Evolutionary conservation across 1,140 invertebrate genomes (phyloP).

Genomic region (Portunus trituberculatus): DNA sequence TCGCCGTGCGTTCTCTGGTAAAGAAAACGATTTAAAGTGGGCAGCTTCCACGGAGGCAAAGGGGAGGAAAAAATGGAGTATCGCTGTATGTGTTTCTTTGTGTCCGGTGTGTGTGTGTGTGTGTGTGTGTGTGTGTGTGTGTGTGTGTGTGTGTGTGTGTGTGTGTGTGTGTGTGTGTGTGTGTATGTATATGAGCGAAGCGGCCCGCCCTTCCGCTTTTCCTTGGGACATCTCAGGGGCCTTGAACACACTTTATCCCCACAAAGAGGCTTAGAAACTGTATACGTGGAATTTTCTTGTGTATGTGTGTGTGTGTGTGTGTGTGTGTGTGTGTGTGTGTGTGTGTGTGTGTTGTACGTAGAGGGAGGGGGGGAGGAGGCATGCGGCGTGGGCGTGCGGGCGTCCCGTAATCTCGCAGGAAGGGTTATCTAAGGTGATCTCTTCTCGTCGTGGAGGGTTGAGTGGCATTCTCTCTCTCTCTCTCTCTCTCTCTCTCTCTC

Average conservation of each 20-base stretch:
- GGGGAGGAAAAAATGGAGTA: neutral
- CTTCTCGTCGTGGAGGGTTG: neutral
- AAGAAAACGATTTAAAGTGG: too few relatives aligned
- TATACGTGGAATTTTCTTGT: constrained; percentile 1
- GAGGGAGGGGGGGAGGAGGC: neutral
- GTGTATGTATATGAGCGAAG: neutral
- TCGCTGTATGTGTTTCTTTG: neutral
- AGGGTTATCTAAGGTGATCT: constrained; percentile 22
- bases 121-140: constrained; percentile 20
- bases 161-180: constrained; percentile 15
- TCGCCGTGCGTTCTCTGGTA: too few relatives aligned
- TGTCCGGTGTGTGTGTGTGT: neutral
- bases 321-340: neutral
- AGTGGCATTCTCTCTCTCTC: constrained; percentile 20
- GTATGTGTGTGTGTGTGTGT: constrained; percentile 42
- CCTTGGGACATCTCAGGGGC: neutral
- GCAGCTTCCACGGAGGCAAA: too few relatives aligned
- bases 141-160: constrained; percentile 20
- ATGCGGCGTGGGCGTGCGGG: constrained; percentile 4
- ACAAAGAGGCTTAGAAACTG: neutral
- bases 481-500: constrained; percentile 20
- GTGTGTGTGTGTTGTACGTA: neutral
- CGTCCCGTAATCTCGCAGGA: constrained; percentile 17
- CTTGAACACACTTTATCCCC: constrained; percentile 1
- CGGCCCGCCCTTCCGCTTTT: neutral